A percentile compares a stretch with the other conserved stretches of the same genome.
Conservation (phyloP, 2,888 invertebrate genomes). For the Carpatolechia fugitivella region DNA sequence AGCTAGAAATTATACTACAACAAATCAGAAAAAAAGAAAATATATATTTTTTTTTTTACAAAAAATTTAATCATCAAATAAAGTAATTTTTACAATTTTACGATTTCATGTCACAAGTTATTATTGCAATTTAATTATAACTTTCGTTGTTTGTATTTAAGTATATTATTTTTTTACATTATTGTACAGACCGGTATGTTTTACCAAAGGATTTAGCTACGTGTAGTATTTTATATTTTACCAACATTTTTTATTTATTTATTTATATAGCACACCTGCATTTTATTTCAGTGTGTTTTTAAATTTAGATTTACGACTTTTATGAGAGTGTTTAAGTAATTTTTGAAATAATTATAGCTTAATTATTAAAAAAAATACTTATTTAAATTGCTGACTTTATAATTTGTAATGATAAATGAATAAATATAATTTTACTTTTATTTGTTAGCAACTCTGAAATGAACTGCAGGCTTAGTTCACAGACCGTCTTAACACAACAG, state of each 20-base stretch:
- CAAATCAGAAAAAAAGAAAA: no score
- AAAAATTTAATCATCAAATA: not conserved
- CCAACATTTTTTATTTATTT: constrained; percentile 43
- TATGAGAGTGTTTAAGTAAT: no score
- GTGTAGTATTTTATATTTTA: constrained; percentile 66
- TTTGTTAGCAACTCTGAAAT: not conserved
- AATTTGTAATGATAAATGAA: not conserved
- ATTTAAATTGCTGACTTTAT: no score
- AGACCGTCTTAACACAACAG: constrained; percentile 33
- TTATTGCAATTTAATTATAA: constrained; percentile 40
- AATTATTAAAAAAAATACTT: no score
- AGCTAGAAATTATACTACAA: no score
- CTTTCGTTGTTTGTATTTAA: constrained; percentile 51
- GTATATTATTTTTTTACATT: constrained; percentile 57
- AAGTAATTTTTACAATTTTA: not conserved
- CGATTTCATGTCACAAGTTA: constrained; percentile 41
- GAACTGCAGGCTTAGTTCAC: constrained; percentile 29
- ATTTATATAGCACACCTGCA: constrained; percentile 26
- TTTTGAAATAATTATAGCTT: no score
- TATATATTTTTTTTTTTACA: no score
- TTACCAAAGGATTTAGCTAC: constrained; percentile 76
- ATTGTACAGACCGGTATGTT: constrained; percentile 70
- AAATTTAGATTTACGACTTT: not conserved
- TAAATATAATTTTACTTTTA: not conserved
- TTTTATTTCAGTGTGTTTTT: constrained; percentile 2